Base-by-base conservation (phyloP, 2,797 vertebrate genomes). In the Rhinella marina region DNA sequence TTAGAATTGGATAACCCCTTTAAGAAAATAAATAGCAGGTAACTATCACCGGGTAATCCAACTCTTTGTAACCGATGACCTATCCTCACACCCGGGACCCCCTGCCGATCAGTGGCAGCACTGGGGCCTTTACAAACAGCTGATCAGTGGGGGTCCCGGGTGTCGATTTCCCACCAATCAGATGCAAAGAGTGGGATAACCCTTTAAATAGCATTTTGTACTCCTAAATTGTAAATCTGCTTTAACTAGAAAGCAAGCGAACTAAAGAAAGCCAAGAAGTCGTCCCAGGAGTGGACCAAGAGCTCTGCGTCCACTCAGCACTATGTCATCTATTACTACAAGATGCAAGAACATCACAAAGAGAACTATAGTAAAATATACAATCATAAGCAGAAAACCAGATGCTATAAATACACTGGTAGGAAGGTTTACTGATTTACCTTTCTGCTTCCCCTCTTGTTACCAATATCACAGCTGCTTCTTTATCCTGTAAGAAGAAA, bases 401-500 rank as follows among this genome's bases (percentile, higher is more conserved):
- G 8, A 32, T 7, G 16, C 27, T 17, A 16, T 29, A 32, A 41
- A 41, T 41, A 32, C 16, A 75, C 23, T 7, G 32, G 2, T 56
- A 56, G 48, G 29, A 57, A 27, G n/a, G 29, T 27, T 79, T 78
- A 19, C 29, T 62, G 3, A 57, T 25, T 41, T 84, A 84, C 82
- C 82, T 84, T 11, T 59, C 68, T 48, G 32, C 27, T 48, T 57
- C 27, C 19, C 27, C 19, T 12, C 27, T 25, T 14, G 7, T 56
- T 73, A 57, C 66, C 16, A 8, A 73, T 84, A 41, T 61, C 82
- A 61, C 70, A 48, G 64, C 7, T 9, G n/a, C 29, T n/a, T 23
- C 21, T 59, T 73, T 56, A 59, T 56, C 17, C 82, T 84, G 82
- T 11, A 84, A 84, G 50, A 21, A 81, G 7, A 16, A 17, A 57